A percentile compares a stretch with the other conserved stretches of the same genome.
phyloP scores from a whole-genome alignment of 92 coral and sea anemone genomes.

The Phymanthus crucifer region DNA sequence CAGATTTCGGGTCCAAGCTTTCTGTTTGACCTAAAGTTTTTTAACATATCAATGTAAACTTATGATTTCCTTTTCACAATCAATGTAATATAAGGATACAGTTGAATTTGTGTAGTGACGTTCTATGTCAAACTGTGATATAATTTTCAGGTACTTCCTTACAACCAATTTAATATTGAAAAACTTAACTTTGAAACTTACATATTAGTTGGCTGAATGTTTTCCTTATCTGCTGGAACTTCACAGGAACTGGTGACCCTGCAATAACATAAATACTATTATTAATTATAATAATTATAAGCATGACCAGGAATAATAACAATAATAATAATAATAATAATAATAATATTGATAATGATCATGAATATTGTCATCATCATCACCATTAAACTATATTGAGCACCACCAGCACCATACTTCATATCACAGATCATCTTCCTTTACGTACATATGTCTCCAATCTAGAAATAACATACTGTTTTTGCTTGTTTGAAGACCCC shows the following conservation, averaged over 20 bases:
- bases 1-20: slow-evolving; percentile 49
- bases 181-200: too few species aligned
- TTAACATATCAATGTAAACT: slow-evolving; percentile 10
- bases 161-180: slow-evolving; percentile 21
- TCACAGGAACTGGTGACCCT: slow-evolving; percentile 3
- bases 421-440: not conserved
- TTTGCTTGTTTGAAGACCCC: slow-evolving; percentile 13
- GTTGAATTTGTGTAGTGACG: not conserved
- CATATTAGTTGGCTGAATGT: slow-evolving; percentile 5
- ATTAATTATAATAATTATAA: slow-evolving; percentile 1
- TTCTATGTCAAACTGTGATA: slow-evolving; percentile 10
- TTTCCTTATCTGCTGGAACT: slow-evolving; percentile 5
- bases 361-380: not conserved
- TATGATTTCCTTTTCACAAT: slow-evolving; percentile 3
- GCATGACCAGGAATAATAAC: not conserved
- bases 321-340: too few species aligned
- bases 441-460: not conserved
- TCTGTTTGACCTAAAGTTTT: slow-evolving; percentile 35
- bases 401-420: not conserved
- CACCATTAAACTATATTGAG: not conserved
- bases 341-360: too few species aligned
- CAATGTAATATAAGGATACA: not conserved
- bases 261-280: not conserved
- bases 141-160: slow-evolving; percentile 16
- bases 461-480: slow-evolving; percentile 13